These are phyloP conservation scores for Nasua narica DNA, from an alignment of 2,797 vertebrate species.

Conservation along the genomic window DNA sequence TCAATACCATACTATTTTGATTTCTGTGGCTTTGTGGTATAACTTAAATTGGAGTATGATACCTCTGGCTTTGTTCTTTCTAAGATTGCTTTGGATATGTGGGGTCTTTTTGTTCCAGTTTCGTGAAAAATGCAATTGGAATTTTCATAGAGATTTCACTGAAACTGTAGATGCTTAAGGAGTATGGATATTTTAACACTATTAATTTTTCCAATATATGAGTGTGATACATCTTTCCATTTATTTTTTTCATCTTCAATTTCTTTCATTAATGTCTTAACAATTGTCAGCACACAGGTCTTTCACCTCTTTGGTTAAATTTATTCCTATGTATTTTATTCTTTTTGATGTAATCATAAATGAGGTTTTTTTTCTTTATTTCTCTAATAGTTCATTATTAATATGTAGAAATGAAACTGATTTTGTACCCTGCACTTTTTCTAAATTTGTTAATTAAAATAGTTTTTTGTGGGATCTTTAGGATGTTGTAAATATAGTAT, in stretches of 20 bases:
- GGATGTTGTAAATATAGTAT: neutral
- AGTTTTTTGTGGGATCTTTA: neutral
- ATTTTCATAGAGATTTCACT: neutral
- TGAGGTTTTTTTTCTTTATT: neutral
- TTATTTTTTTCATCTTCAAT: neutral
- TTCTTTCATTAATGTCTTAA: neutral
- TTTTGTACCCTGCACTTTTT: neutral
- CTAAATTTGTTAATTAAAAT: neutral
- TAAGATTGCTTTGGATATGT: neutral
- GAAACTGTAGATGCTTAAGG: neutral
- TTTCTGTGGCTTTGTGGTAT: neutral
- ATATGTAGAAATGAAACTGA: neutral
- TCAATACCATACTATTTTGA: neutral
- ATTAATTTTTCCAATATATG: neutral
- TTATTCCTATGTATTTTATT: neutral
- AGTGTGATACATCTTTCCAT: neutral
- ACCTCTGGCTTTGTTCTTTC: neutral
- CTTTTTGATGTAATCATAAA: neutral
- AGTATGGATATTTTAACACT: neutral
- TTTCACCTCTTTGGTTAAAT: neutral
- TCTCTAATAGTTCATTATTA: neutral
- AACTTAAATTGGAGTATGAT: neutral
- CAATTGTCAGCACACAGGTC: neutral
- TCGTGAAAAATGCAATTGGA: neutral
- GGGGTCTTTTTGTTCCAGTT: neutral